phyloP scores from a whole-genome alignment of 1,140 invertebrate genomes.

The Drosophila hydei region DNA sequence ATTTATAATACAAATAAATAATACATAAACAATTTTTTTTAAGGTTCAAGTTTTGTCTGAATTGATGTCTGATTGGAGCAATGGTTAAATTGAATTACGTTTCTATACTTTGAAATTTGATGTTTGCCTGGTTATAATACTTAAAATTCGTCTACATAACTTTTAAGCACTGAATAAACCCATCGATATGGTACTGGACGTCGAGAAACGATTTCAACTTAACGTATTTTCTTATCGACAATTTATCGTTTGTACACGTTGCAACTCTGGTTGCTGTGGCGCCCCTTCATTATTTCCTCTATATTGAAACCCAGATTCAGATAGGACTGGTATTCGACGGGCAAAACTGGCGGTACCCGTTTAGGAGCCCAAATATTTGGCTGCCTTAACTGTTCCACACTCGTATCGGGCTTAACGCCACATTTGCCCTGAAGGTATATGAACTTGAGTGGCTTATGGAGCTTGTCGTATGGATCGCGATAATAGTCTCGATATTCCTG shows the following conservation, averaged over 20 bases:
- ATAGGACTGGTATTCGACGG: slow-evolving; percentile 25
- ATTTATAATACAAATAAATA: no score
- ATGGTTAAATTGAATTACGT: no score
- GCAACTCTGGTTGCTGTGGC: slow-evolving; percentile 25
- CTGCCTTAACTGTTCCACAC: slow-evolving; percentile 32
- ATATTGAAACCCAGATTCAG: slow-evolving; percentile 49
- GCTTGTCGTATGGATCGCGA: slow-evolving; percentile 66
- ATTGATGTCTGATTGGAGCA: no score
- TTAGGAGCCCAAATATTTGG: slow-evolving; percentile 46
- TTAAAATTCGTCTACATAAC: slow-evolving; percentile 7
- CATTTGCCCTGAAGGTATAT: slow-evolving; percentile 49
- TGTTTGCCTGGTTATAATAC: background rate
- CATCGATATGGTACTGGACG: background rate
- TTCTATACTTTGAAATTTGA: background rate
- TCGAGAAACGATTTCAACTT: no score
- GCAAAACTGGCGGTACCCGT: slow-evolving; percentile 40
- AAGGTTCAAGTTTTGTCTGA: no score
- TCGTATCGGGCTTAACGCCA: slow-evolving; percentile 49
- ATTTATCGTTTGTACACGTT: slow-evolving; percentile 57
- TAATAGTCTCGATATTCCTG: slow-evolving; percentile 74
- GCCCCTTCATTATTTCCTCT: slow-evolving; percentile 26
- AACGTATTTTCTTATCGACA: no score
- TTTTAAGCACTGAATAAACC: slow-evolving; percentile 12
- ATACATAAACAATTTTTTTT: no score
- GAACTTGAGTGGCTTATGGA: slow-evolving; percentile 57